Evolutionary conservation across 2,888 invertebrate species (phyloP), one percentile per base, ranked within the genome.

Genomic region (Bedellia somnulentella): DNA sequence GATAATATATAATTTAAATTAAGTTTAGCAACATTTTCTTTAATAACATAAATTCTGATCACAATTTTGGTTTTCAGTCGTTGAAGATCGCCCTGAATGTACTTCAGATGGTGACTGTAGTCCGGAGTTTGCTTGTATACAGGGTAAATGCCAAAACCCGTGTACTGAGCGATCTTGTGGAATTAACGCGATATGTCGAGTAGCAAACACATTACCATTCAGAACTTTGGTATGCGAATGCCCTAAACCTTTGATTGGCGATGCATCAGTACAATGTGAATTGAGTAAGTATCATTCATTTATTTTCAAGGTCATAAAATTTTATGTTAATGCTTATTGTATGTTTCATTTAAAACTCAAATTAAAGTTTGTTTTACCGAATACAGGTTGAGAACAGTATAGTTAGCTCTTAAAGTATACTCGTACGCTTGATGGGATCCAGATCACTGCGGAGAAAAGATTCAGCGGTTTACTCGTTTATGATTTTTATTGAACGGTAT

Each of bases 211-310:
- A 0, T 63, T 93, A 38, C 93, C 93, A 4, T 80, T 91, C 63
- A 81, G 93, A 42, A 91, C 92, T 5, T 89, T 93, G 82, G 84
- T 89, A 35, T 93, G 93, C 56, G 84, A 88, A 49, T 94, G 93
- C 52, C 80, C 87, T 37, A 83, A 83, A 35, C 91, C 91, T 37
- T 87, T 83, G 45, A 80, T 86, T 42, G 93, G 93, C 40, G 91
- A 93, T 58, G 92, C 93, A 6, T 89, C 92, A 43, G 80, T 86
- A 37, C 85, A 88, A 58, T 94, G 93, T 57, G 81, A 79, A 51
- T 81, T 80, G 73, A 87, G 93, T 92, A 81, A 76, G 75, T 57
- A 32, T 30, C 18, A 5, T 5, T 6, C 18, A 18, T 6, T 9
- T 18, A 9, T 6, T 18, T 18, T 18, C 9, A 18, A 18, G 5